Conservation (phyloP, 2,797 vertebrate genomes). For the Schizothorax lantsangensis region DNA sequence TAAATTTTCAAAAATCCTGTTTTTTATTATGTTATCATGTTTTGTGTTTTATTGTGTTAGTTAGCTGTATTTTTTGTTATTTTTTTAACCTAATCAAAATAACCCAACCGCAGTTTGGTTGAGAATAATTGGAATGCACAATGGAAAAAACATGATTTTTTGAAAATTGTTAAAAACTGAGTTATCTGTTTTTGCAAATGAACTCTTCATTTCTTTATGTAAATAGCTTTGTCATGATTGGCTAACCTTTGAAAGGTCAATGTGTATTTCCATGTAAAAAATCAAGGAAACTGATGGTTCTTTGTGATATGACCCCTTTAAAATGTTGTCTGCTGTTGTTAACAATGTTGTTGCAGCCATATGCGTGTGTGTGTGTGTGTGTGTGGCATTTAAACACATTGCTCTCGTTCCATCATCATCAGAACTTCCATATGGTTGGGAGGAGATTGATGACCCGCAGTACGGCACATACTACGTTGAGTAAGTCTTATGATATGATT, state of each 20-base stretch:
- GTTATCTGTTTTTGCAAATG: no score
- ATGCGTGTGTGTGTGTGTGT: neutral
- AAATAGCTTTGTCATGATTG: neutral
- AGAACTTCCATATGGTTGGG: slow-evolving; percentile 99
- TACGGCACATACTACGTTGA: slow-evolving; percentile 97
- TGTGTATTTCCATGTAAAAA: neutral
- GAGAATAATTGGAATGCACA: no score
- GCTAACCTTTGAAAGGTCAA: neutral
- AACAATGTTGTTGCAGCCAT: neutral
- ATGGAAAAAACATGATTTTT: no score
- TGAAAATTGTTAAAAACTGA: no score
- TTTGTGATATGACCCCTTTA: neutral
- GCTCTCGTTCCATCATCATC: slow-evolving; percentile 52
- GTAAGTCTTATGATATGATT: slow-evolving; percentile 80
- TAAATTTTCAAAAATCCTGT: no score
- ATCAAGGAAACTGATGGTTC: neutral
- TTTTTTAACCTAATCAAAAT: no score
- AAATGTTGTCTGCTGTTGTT: neutral
- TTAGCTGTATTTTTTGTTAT: no score
- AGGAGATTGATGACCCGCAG: slow-evolving; percentile 97
- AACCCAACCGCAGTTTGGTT: no score
- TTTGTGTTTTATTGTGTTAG: no score
- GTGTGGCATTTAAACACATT: slow-evolving; percentile 31
- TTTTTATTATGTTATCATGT: no score
- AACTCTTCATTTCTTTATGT: neutral